Base-by-base conservation (phyloP, 2,888 invertebrate genomes). In the Syritta pipiens region DNA sequence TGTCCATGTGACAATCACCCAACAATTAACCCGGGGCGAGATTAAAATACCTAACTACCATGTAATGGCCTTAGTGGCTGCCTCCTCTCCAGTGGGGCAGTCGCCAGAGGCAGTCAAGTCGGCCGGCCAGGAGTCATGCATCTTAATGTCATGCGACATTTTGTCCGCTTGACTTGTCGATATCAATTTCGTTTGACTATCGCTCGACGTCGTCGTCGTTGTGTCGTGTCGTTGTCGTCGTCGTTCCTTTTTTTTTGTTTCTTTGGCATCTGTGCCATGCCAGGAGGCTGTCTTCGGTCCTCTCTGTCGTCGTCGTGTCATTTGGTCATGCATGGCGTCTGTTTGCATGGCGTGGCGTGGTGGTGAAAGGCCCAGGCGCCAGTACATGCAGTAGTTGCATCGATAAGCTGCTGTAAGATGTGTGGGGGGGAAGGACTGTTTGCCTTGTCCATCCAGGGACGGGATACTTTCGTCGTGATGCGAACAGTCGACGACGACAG, bases 101-200 rank as follows among this genome's bases (percentile, higher is more conserved):
- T n/a, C n/a, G n/a, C n/a, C n/a, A n/a, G n/a, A n/a, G n/a, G n/a
- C n/a, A n/a, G 30, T 14, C 63, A 24, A 12, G 7, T 7, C 26
- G 17, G 19, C 10, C 20, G 42, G 22, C 74, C 24, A 26, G 30
- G 17, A 24, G 24, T 51, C 65, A 46, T 74, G 74, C 65, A 65
- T 51, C 74, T 65, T 59, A 59, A 74, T 74, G 65, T 19, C 40
- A 32, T 60, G 53, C 60, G 75, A 75, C 60, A 26, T 46, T 75
- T 62, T 60, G 60, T 68, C 68, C 67, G 75, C 67, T 75, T 53
- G 68, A 75, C 75, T 75, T 75, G 75, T 55, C 67, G 48, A 68
- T 62, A 75, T 75, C 67, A 62, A 60, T 68, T 62, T 55, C 75
- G 30, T 67, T 75, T 60, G 60, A 48, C 59, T 10, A 57, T n/a